Base-by-base conservation (phyloP, 2,113 vertebrate species). In the Oreochromis niloticus region DNA sequence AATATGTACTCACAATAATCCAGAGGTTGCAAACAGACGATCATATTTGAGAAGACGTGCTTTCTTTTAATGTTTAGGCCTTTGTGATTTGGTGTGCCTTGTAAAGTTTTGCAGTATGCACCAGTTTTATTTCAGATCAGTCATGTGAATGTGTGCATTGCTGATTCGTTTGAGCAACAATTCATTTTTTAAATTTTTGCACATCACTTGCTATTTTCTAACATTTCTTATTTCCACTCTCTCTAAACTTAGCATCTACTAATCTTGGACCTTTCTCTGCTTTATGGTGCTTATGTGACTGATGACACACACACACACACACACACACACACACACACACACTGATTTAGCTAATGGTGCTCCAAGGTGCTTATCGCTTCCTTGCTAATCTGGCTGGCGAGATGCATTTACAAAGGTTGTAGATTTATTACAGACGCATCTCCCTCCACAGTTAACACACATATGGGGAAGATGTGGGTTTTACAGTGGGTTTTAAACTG, bases 351-450 rank as follows among this genome's bases (percentile, higher is more conserved):
- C 93, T 93, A 91, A 92, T 90, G 83, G 83, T 79, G 87, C 86
- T 89, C 88, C 85, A 91, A 93, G 88, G 91, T 91, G 91, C 89
- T 94, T 91, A 94, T 93, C 91, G 24, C 85, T 39, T 48, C 66
- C 83, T 56, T 34, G 73, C 90, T 94, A 91, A 92, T 93, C 92
- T 93, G 91, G 79, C 87, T 43, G 36, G 90, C 10, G 83, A 93
- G 88, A 93, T 92, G 89, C 85, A 89, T 90, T 91, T 59, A 87
- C 85, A 87, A 52, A 89, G 89, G 80, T 57, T 80, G 86, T 36
- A 83, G 88, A 94, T 93, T 92, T 93, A 93, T 94, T 88, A 50
- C 3, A 9, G 68, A 63, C 3, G 52, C 54, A 39, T 86, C 86
- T 73, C 87, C 88, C 43, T 75, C 61, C 9, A 6, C 43, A 14